Base-by-base conservation (phyloP, 2,113 vertebrate genomes). In the Hemiprocne comata region DNA sequence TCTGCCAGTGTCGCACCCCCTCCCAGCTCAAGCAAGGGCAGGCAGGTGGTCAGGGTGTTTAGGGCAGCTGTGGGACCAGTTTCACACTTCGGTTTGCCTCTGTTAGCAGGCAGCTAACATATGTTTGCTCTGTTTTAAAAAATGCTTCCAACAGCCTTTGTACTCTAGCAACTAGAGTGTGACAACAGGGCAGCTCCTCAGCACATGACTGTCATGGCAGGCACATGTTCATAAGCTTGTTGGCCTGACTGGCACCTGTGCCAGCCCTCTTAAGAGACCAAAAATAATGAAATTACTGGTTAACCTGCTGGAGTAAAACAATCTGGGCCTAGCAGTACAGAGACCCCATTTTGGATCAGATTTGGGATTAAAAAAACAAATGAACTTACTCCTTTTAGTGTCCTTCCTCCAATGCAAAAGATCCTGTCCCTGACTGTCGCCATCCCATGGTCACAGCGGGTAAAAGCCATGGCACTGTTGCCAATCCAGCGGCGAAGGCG, bases 371-470 rank as follows among this genome's bases (percentile, higher is more conserved):
- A 9, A 70, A 70, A 13, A 90, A 26, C 40, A 72, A 66, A n/a
- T 19, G 7, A 53, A 86, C 97, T 86, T 96, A 97, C 97, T 42
- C 79, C 62, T 73, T 85, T 96, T 34, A 97, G 74, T 17, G 93
- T 95, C 87, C 95, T 95, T 71, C 98, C 97, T 65, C 96, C 97
- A 5, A 97, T 42, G 48, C 97, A 97, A 50, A 97, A 96, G 89
- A 98, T 95, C 25, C 61, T 94, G 53, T 98, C 95, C 33, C 82
- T 65, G 19, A 66, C 72, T 3, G 96, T 9, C 9, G 97, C 97
- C 97, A 97, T 97, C 31, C 97, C 92, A 0, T 98, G 97, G 16
- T 95, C 95, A 12, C 97, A 98, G 38, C 93, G 90, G 38, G 92
- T 54, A 6, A 95, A 96, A 7, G 84, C 83, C 97, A 97, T 95